These are phyloP conservation scores for Oxytorus armatus DNA, from an alignment of 2,888 invertebrate species.

Conservation along the genomic window DNA sequence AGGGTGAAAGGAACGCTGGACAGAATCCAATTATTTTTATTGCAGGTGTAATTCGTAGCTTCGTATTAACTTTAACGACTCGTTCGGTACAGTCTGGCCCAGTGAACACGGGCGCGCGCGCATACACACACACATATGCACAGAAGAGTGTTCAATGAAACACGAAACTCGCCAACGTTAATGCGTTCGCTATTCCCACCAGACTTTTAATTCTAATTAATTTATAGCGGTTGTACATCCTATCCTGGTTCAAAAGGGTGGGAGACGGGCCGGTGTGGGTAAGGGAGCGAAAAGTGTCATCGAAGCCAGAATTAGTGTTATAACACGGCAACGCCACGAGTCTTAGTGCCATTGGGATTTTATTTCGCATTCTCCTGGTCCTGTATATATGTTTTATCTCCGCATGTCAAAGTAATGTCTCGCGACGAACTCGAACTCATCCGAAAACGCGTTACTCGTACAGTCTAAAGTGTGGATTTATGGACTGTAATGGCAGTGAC, in stretches of 20 bases:
- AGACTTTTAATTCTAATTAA: constrained; percentile 68
- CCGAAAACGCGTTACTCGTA: constrained; percentile 50
- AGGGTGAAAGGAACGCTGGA: constrained; percentile 56
- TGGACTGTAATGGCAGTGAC: neutral
- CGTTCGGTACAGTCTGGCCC: constrained; percentile 59
- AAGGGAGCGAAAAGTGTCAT: constrained; percentile 36
- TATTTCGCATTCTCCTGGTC: neutral
- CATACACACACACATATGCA: neutral
- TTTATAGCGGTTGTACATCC: constrained; percentile 61
- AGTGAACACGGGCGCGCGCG: constrained; percentile 15
- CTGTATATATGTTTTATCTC: too few species aligned
- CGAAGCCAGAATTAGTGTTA: constrained; percentile 34
- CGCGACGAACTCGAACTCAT: constrained; percentile 22
- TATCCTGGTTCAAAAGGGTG: neutral
- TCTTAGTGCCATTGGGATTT: constrained; percentile 8
- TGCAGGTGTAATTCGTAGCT: constrained; percentile 69
- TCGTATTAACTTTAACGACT: constrained; percentile 69
- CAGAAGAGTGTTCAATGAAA: constrained; percentile 63
- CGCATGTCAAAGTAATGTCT: constrained; percentile 4
- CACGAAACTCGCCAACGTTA: constrained; percentile 65
- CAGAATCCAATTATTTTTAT: constrained; percentile 70
- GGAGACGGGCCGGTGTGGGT: neutral
- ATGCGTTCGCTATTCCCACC: constrained; percentile 49
- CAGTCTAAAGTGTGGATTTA: neutral
- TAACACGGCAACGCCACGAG: neutral